Evolutionary conservation across 2,113 vertebrate species (phyloP).

Genomic region (Phaethornis superciliosus): DNA sequence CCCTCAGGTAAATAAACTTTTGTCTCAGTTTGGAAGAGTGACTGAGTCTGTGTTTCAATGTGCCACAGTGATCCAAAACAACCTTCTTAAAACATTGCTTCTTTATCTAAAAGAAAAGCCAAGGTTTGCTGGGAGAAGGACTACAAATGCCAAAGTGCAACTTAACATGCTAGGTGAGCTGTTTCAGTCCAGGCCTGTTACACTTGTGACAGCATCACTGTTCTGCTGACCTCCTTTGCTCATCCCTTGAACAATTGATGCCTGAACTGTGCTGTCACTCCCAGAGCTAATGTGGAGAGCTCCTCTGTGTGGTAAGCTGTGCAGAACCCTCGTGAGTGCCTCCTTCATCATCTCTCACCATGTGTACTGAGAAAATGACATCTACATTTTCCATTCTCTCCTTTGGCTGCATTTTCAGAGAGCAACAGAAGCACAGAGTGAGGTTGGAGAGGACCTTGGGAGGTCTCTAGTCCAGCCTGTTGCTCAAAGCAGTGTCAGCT

Average conservation of each 20-base stretch:
- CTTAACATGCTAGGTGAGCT: not conserved
- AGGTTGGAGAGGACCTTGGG: not conserved
- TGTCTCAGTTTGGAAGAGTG: no score
- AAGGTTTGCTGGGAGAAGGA: not conserved
- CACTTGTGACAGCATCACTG: not conserved
- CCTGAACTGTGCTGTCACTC: not conserved
- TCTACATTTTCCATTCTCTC: not conserved
- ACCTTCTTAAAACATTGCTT: not conserved
- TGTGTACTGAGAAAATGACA: not conserved
- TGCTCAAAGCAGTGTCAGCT: not conserved
- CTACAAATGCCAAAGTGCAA: not conserved
- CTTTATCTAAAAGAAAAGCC: not conserved
- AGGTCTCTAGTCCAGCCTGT: not conserved
- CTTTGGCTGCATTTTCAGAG: not conserved
- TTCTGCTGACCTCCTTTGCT: not conserved
- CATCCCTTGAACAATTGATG: not conserved
- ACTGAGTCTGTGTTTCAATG: no score
- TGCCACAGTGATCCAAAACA: not conserved
- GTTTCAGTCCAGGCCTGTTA: not conserved
- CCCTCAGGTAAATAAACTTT: no score
- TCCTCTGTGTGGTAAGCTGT: not conserved
- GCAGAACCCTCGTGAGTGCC: accelerated
- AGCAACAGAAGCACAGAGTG: not conserved
- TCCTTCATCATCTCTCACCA: not conserved
- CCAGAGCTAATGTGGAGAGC: not conserved